Percentiles rank a stretch among this genome's conserved stretches.
Conservation (phyloP, 2,113 vertebrate species). For the Lutjanus erythropterus region DNA sequence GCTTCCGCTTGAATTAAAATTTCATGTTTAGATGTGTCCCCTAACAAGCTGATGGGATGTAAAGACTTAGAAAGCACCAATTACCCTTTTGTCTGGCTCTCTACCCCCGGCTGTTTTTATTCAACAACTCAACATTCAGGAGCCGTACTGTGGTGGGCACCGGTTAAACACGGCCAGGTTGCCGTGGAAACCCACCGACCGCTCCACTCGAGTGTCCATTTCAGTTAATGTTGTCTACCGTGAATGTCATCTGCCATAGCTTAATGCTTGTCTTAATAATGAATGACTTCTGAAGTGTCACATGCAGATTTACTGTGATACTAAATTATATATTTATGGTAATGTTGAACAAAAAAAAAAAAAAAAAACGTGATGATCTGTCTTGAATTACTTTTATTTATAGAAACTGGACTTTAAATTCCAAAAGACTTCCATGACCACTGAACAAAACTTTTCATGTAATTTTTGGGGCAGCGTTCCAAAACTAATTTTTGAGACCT, state of each 20-base stretch:
- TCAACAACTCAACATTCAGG: conserved; percentile 40
- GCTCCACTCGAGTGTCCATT: conserved; percentile 46
- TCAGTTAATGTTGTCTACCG: conserved; percentile 43
- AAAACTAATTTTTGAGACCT: conserved; percentile 4
- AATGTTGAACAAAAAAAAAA: too few relatives aligned
- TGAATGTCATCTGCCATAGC: conserved; percentile 52
- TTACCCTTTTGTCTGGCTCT: conserved; percentile 8
- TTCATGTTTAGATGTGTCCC: background rate
- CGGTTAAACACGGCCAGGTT: conserved; percentile 64
- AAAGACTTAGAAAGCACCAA: background rate
- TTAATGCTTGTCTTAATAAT: conserved; percentile 8
- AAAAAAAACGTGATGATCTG: too few relatives aligned
- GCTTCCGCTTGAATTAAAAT: conserved; percentile 19
- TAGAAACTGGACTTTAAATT: background rate
- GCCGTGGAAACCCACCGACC: conserved; percentile 72
- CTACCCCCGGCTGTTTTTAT: conserved; percentile 35
- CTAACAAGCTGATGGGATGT: background rate
- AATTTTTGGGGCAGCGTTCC: background rate
- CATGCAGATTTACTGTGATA: background rate
- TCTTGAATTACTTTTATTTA: too few relatives aligned
- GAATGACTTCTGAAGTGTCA: conserved; percentile 10
- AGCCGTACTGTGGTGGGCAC: conserved; percentile 23
- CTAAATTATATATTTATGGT: background rate
- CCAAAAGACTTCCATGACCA: conserved; percentile 4
- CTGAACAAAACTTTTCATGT: background rate